Evolutionary conservation across 2,113 vertebrate genomes (phyloP).

Genomic region (Fulmarus glacialis): DNA sequence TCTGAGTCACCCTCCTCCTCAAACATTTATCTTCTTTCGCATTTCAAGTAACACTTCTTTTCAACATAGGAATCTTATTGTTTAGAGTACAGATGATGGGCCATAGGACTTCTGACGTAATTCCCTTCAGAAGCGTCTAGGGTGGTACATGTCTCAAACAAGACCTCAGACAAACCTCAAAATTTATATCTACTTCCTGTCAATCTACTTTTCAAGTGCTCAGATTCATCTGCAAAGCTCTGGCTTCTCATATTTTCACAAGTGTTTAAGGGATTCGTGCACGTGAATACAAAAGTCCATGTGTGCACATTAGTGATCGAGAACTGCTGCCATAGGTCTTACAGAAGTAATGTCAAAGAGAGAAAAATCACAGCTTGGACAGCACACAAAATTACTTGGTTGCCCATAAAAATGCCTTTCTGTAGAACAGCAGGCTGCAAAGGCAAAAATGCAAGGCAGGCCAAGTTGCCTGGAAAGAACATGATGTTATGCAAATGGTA

Average conservation of each 20-base stretch:
- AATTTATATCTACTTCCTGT: neutral
- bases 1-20: constrained; percentile 70
- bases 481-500: neutral
- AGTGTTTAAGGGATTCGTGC: neutral
- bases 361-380: neutral
- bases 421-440: neutral
- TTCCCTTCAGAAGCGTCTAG: neutral
- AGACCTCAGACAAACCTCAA: neutral
- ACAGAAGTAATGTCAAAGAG: neutral
- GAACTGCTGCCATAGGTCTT: neutral
- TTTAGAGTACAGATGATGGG: neutral
- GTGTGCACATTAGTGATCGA: neutral
- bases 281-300: neutral
- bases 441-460: neutral
- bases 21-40: constrained; percentile 50
- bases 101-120: neutral
- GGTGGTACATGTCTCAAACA: neutral
- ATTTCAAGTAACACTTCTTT: constrained; percentile 29
- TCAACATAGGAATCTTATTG: neutral
- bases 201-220: neutral
- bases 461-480: neutral
- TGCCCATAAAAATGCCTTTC: neutral
- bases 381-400: neutral
- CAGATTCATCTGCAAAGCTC: neutral
- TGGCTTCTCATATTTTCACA: neutral